phyloP scores from a whole-genome alignment of 2,113 vertebrate genomes.

The Anguilla rostrata region DNA sequence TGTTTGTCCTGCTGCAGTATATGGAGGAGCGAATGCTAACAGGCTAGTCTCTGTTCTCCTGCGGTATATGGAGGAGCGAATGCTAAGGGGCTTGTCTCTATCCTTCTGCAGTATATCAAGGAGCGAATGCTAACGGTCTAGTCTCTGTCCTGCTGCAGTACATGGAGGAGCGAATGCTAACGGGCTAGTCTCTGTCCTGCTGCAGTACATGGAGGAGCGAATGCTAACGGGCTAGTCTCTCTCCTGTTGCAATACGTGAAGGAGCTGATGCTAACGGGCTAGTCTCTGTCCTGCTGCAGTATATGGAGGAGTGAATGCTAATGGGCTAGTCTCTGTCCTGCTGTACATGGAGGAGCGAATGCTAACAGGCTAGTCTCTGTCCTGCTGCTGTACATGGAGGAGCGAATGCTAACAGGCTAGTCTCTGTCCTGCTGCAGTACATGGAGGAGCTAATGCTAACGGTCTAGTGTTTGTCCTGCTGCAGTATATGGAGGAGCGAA shows the following conservation, averaged over 20 bases:
- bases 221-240: conserved; percentile 44
- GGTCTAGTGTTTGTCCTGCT: not conserved
- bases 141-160: conserved; percentile 60
- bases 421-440: too few relatives aligned
- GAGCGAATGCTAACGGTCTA: conserved; percentile 58
- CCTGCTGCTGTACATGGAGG: not conserved
- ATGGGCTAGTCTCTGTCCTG: too few relatives aligned
- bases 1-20: conserved; percentile 62
- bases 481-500: conserved; percentile 84
- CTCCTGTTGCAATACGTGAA: too few relatives aligned
- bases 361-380: too few relatives aligned
- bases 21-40: conserved; percentile 81
- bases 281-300: conserved; percentile 57
- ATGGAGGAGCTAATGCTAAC: too few relatives aligned
- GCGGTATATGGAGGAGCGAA: too few relatives aligned
- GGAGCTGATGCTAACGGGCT: too few relatives aligned
- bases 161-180: conserved; percentile 78
- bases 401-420: not conserved
- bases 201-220: conserved; percentile 89
- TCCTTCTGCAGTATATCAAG: conserved; percentile 78
- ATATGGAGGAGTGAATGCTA: conserved; percentile 80
- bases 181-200: too few relatives aligned
- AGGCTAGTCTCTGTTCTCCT: not conserved
- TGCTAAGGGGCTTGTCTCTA: not conserved
- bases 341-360: conserved; percentile 82